A percentile compares a stretch with the other conserved stretches of the same genome.
Evolutionary conservation across 2,113 vertebrate species (phyloP).

Genomic region (Astur gentilis): DNA sequence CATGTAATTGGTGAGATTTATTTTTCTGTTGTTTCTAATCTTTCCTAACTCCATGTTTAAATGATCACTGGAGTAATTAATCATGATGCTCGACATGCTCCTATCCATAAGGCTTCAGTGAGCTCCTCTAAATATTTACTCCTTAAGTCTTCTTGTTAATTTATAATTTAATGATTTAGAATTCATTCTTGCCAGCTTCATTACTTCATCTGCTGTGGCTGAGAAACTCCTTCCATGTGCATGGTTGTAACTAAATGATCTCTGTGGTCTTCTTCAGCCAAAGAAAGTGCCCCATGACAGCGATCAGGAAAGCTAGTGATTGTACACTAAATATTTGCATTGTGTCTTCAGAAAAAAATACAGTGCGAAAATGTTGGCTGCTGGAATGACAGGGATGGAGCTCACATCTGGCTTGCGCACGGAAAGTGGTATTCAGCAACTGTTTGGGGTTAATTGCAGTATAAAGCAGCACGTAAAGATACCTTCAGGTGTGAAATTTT

Average conservation of each 20-base stretch:
- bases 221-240: background rate
- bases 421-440: rapidly evolving
- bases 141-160: background rate
- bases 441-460: background rate
- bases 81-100: background rate
- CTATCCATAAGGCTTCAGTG: background rate
- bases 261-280: background rate
- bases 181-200: background rate
- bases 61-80: background rate
- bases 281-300: background rate
- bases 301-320: background rate
- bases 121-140: slow-evolving; percentile 23
- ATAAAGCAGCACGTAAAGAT: background rate
- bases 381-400: background rate
- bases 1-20: background rate
- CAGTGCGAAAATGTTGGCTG: background rate
- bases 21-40: slow-evolving; percentile 6
- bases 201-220: background rate
- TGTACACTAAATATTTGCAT: background rate
- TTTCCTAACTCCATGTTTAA: background rate
- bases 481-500: background rate
- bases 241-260: background rate
- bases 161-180: background rate
- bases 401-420: background rate
- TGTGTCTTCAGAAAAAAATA: background rate